Evolutionary conservation across 2,888 invertebrate species (phyloP).

Genomic region (Melipona bicolor): DNA sequence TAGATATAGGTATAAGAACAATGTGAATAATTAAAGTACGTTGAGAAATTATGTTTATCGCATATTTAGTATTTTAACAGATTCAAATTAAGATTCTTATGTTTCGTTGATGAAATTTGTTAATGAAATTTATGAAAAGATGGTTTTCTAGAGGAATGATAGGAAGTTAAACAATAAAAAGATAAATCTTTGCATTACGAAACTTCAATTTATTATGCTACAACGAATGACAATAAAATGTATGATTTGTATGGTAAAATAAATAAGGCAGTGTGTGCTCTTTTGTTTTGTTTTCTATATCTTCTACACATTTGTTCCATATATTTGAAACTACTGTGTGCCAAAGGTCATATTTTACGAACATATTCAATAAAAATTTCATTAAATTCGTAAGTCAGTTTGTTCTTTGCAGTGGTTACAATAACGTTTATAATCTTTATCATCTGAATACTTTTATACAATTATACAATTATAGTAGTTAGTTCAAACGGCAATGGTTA

Average conservation of each 20-base stretch:
- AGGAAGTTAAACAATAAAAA: background rate
- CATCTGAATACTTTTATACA: conserved; percentile 51
- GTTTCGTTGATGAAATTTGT: background rate
- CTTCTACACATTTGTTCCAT: conserved; percentile 47
- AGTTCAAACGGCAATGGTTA: conserved; percentile 74
- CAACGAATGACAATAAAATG: conserved; percentile 79
- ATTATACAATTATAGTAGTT: conserved; percentile 55
- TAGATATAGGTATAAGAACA: background rate
- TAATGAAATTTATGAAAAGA: background rate
- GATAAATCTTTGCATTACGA: conserved; percentile 67
- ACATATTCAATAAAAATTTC: background rate
- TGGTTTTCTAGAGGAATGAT: too few relatives aligned
- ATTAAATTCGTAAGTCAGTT: conserved; percentile 12
- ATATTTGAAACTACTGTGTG: conserved; percentile 46
- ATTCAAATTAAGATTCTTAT: background rate
- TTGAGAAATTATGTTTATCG: background rate
- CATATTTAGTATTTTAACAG: background rate
- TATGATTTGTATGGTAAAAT: conserved; percentile 81
- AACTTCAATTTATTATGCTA: conserved; percentile 79
- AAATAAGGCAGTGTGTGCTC: conserved; percentile 83
- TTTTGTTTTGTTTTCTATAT: conserved; percentile 65
- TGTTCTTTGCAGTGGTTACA: conserved; percentile 36
- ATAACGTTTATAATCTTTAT: conserved; percentile 45
- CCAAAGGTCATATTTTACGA: conserved; percentile 32
- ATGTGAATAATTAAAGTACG: background rate